Conservation (phyloP, 92 coral and sea anemone genomes). For the Ricordea florida region DNA sequence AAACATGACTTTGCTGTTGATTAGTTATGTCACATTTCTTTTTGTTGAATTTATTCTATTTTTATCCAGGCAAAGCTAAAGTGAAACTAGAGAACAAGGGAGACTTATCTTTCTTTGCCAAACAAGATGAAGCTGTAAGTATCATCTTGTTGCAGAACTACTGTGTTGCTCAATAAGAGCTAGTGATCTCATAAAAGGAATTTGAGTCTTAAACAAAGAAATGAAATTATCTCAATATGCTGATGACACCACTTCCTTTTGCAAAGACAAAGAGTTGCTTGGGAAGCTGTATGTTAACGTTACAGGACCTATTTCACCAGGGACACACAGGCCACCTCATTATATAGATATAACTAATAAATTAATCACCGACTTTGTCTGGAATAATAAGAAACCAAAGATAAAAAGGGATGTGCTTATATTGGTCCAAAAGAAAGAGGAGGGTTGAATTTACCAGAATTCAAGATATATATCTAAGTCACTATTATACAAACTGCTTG, state of each 20-base stretch:
- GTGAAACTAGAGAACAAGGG: constrained; percentile 97
- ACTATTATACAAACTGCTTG: neutral
- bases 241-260: too few relatives aligned
- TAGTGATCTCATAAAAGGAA: neutral
- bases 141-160: too few relatives aligned
- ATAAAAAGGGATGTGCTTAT: neutral
- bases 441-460: neutral
- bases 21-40: neutral
- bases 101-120: constrained; percentile 95
- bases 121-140: constrained; percentile 98
- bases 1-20: neutral
- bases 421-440: neutral
- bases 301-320: too few relatives aligned
- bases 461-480: neutral
- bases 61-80: constrained; percentile 77
- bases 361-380: neutral
- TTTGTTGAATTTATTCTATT: neutral
- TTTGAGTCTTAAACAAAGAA: too few relatives aligned
- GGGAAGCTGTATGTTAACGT: too few relatives aligned
- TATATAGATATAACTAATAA: neutral
- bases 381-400: neutral
- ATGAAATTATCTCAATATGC: too few relatives aligned
- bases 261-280: too few relatives aligned
- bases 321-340: too few relatives aligned
- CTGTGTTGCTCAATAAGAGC: too few relatives aligned